Evolutionary conservation across 2,888 invertebrate genomes (phyloP).

Genomic region (Petrolisthes manimaculis): DNA sequence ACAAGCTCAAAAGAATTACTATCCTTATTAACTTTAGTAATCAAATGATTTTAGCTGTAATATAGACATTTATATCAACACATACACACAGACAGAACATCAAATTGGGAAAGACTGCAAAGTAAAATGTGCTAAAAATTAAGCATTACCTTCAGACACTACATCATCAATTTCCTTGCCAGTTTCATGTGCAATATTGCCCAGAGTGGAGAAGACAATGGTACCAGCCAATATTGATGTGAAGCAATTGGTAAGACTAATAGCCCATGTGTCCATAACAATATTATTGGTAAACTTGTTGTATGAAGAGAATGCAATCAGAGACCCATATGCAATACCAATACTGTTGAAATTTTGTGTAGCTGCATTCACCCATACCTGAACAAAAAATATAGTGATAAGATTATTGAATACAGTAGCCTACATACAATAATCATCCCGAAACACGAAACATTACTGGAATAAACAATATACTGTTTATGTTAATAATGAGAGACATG

Average conservation of each 20-base stretch:
- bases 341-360: constrained; percentile 94
- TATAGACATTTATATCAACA: no score
- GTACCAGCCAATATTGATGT: constrained; percentile 91
- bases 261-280: constrained; percentile 86
- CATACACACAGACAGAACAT: no score
- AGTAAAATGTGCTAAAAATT: no score
- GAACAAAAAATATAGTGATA: constrained; percentile 50
- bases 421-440: not conserved
- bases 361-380: constrained; percentile 93
- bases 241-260: constrained; percentile 86
- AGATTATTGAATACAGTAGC: not conserved
- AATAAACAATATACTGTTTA: no score
- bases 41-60: no score
- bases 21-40: no score
- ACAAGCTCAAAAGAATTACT: no score
- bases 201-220: constrained; percentile 92
- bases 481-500: not conserved
- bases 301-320: constrained; percentile 87
- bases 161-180: constrained; percentile 86
- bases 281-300: constrained; percentile 93
- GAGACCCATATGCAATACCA: constrained; percentile 92
- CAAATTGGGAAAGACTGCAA: no score
- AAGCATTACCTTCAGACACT: constrained; percentile 83
- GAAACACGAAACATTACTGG: not conserved
- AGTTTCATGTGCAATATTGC: constrained; percentile 90